Conservation (phyloP, 2,113 vertebrate genomes). For the Holacanthus passer region DNA sequence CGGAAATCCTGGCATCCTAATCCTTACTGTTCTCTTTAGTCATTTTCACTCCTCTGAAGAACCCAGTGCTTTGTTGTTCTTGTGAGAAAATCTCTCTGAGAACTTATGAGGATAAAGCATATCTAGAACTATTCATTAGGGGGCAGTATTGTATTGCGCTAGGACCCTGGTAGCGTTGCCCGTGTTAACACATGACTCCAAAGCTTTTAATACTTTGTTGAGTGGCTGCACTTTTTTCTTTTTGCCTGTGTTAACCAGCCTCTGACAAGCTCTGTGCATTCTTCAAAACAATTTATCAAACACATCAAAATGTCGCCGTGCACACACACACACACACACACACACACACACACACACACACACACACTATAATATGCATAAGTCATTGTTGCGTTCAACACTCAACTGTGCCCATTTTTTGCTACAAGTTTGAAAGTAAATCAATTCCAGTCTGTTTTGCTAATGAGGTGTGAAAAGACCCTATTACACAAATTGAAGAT, state of each 20-base stretch:
- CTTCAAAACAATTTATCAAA: constrained; percentile 37
- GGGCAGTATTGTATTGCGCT: constrained; percentile 74
- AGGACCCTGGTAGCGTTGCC: background rate
- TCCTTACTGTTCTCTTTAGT: background rate
- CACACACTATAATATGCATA: background rate
- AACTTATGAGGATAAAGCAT: background rate
- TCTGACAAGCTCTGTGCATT: constrained; percentile 19
- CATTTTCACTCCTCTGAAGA: background rate
- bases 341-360: background rate
- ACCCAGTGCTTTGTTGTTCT: background rate
- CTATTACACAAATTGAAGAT: constrained; percentile 76
- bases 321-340: constrained; percentile 9
- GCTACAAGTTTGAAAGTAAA: constrained; percentile 58
- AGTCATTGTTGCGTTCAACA: constrained; percentile 24
- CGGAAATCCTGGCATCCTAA: background rate
- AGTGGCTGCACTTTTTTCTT: background rate
- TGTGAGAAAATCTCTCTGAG: background rate
- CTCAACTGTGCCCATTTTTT: constrained; percentile 47
- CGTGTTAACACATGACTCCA: background rate
- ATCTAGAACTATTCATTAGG: constrained; percentile 43
- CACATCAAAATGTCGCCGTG: constrained; percentile 32
- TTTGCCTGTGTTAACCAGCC: constrained; percentile 3
- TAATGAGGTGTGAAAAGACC: constrained; percentile 83
- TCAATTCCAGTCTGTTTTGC: constrained; percentile 66
- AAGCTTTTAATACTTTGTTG: constrained; percentile 10